phyloP scores from a whole-genome alignment of 2,888 invertebrate genomes.

The Temnothorax unifasciatus region DNA sequence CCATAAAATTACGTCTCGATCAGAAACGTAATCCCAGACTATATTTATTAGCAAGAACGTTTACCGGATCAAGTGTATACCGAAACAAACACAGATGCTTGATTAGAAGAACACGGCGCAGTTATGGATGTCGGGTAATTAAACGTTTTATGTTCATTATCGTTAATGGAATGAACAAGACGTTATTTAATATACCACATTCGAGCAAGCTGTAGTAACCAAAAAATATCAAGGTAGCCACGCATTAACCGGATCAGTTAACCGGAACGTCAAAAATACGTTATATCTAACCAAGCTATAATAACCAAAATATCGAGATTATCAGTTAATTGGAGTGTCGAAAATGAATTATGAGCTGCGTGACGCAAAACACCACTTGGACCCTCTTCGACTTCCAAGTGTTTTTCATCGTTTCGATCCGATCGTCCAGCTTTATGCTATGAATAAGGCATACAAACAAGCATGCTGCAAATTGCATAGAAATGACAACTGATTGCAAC shows the following conservation, averaged over 20 bases:
- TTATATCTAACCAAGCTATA: not conserved
- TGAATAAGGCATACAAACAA: not conserved
- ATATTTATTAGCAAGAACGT: not conserved
- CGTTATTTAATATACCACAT: not conserved
- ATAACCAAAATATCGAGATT: not conserved
- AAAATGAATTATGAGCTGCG: not conserved
- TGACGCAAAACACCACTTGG: not conserved
- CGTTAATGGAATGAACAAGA: not conserved
- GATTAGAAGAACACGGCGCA: not conserved
- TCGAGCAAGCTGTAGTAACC: not conserved
- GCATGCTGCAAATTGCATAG: not conserved
- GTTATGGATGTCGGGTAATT: not conserved
- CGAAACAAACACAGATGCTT: not conserved
- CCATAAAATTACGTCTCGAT: not conserved
- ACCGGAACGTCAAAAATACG: not conserved
- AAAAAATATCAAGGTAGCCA: not conserved
- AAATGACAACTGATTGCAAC: not conserved
- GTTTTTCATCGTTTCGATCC: slow-evolving; percentile 23
- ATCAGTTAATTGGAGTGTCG: not conserved
- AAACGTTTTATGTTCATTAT: not conserved
- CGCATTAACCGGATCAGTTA: not conserved
- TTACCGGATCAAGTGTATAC: not conserved
- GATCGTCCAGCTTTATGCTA: not conserved
- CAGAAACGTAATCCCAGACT: not conserved
- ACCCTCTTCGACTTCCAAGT: not conserved